phyloP scores from a whole-genome alignment of 2,888 invertebrate species.

The Callyntrura guangdongensis region DNA sequence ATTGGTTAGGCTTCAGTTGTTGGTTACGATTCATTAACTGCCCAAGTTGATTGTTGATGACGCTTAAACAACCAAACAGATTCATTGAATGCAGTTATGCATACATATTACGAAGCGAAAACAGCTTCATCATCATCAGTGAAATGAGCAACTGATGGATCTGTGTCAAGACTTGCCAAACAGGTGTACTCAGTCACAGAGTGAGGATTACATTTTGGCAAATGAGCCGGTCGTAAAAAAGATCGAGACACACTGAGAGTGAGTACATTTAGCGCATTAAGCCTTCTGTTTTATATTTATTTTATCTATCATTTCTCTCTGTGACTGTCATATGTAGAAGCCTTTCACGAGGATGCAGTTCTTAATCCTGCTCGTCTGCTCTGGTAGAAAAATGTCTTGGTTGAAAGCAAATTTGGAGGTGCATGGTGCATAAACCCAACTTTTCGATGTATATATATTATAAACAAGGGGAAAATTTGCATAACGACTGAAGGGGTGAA shows the following conservation, averaged over 20 bases:
- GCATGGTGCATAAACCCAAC: background rate
- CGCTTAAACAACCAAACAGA: slow-evolving; percentile 49
- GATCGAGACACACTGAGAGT: background rate
- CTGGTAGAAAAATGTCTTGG: slow-evolving; percentile 26
- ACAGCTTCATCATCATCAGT: slow-evolving; percentile 69
- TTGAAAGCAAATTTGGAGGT: slow-evolving; percentile 8
- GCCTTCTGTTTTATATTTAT: slow-evolving; percentile 32
- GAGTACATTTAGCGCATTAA: slow-evolving; percentile 7
- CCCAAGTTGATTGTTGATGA: slow-evolving; percentile 55
- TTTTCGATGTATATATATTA: slow-evolving; percentile 16
- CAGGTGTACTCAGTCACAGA: slow-evolving; percentile 56
- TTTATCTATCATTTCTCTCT: slow-evolving; percentile 5
- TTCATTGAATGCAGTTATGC: slow-evolving; percentile 40
- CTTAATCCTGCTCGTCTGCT: background rate
- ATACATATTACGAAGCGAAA: slow-evolving; percentile 42
- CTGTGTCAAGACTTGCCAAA: slow-evolving; percentile 75
- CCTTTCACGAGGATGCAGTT: background rate
- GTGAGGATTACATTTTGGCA: slow-evolving; percentile 64
- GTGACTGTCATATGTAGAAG: background rate
- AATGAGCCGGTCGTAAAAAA: slow-evolving; percentile 28
- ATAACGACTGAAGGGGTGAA: slow-evolving; percentile 48
- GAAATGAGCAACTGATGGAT: slow-evolving; percentile 64
- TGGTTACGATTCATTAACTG: slow-evolving; percentile 48
- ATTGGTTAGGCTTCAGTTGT: slow-evolving; percentile 40
- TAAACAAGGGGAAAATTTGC: slow-evolving; percentile 57